Percentiles rank a stretch among this genome's conserved stretches.
Conservation (phyloP, 2,113 vertebrate species). For the Merops nubicus region DNA sequence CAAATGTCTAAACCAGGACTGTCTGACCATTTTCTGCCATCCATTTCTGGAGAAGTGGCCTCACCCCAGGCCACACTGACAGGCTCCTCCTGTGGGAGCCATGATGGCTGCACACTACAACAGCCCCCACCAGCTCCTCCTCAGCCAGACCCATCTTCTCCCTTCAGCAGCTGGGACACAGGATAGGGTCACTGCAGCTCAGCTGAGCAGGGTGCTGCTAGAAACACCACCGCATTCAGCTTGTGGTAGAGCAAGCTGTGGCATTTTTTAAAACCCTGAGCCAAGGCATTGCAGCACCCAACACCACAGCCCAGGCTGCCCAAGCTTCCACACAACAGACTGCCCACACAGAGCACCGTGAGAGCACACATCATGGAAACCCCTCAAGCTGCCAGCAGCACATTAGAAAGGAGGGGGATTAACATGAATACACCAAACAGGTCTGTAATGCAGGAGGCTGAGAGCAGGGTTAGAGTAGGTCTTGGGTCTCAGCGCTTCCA, state of each 20-base stretch:
- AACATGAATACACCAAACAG: conserved; percentile 21
- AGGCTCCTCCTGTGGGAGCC: neutral
- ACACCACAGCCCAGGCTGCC: neutral
- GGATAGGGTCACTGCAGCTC: neutral
- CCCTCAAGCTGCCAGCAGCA: conserved; percentile 60
- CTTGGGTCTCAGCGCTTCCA: conserved; percentile 57
- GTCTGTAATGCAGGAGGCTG: conserved; percentile 30
- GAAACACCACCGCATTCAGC: neutral
- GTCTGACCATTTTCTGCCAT: neutral
- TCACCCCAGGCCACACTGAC: neutral
- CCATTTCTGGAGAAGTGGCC: neutral
- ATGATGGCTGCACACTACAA: neutral
- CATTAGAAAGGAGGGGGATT: conserved; percentile 12
- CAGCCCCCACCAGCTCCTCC: neutral
- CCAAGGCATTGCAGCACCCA: neutral
- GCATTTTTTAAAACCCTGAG: neutral
- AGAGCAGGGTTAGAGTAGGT: conserved; percentile 29
- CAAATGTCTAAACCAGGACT: neutral
- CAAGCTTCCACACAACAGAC: neutral
- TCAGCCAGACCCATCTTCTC: neutral
- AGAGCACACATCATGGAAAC: neutral
- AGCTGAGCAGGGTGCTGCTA: neutral
- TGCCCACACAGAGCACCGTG: neutral
- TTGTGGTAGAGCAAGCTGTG: rapidly evolving
- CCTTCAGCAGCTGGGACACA: neutral